Percentiles rank a stretch among this genome's conserved stretches.
These are phyloP conservation scores for Babylonia areolata DNA, from an alignment of 1,140 invertebrate species.

Conservation along the genomic window DNA sequence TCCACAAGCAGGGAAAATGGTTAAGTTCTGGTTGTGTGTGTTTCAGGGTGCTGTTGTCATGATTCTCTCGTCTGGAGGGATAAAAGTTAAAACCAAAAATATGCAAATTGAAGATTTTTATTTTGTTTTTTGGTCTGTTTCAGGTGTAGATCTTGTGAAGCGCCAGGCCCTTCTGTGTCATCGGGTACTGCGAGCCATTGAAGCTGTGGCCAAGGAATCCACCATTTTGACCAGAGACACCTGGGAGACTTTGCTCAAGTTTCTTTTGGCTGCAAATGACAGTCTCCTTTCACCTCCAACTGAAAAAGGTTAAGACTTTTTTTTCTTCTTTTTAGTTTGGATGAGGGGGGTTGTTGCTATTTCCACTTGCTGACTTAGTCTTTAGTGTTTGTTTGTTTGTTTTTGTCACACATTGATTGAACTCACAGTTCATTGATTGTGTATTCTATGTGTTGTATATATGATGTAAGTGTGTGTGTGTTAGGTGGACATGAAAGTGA, in stretches of 20 bases:
- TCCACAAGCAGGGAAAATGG: too few species aligned
- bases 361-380: neutral
- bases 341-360: neutral
- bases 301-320: conserved; percentile 87
- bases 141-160: conserved; percentile 78
- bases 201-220: conserved; percentile 89
- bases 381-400: neutral
- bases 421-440: neutral
- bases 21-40: too few species aligned
- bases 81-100: too few species aligned
- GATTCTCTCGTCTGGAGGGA: too few species aligned
- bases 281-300: conserved; percentile 93
- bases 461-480: neutral
- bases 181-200: conserved; percentile 91
- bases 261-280: conserved; percentile 94
- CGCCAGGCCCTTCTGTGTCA: conserved; percentile 97
- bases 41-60: too few species aligned
- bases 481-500: neutral
- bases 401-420: neutral
- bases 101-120: too few species aligned
- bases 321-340: too few species aligned
- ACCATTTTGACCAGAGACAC: conserved; percentile 87
- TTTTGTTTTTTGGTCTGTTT: conserved; percentile 28
- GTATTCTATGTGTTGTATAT: neutral
- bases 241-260: conserved; percentile 92